Conservation (phyloP, 2,888 invertebrate species). For the Drosophila kambysellisi region DNA sequence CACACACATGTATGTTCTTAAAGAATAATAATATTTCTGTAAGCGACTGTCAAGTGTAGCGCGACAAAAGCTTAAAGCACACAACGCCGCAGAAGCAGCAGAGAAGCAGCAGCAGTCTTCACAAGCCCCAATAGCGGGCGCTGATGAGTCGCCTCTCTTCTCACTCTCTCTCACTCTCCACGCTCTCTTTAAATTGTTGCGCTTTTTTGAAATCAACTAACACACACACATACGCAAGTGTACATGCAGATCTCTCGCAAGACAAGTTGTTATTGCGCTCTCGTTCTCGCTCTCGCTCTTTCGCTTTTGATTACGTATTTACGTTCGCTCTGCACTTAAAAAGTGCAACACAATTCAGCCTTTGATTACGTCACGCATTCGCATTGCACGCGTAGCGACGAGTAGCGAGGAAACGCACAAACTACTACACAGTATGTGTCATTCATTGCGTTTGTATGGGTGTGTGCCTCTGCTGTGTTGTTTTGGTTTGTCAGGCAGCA, state of each 20-base stretch:
- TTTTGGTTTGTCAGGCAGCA: conserved; percentile 18
- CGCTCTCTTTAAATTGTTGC: conserved; percentile 42
- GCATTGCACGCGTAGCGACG: conserved; percentile 53
- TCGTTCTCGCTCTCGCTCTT: conserved; percentile 14
- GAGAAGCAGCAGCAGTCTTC: conserved; percentile 2
- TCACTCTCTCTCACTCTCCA: conserved; percentile 11
- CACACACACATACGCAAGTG: conserved; percentile 10
- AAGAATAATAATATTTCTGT: conserved; percentile 13
- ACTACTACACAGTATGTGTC: neutral
- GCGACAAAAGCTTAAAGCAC: conserved; percentile 55
- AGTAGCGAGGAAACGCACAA: conserved; percentile 1
- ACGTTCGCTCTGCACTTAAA: conserved; percentile 19
- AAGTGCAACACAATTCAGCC: conserved; percentile 60
- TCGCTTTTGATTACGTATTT: conserved; percentile 19
- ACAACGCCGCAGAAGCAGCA: conserved; percentile 24
- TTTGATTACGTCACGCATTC: conserved; percentile 71
- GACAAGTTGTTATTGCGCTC: conserved; percentile 30
- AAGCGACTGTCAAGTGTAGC: conserved; percentile 35
- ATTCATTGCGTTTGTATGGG: conserved; percentile 3
- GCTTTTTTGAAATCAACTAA: conserved; percentile 18
- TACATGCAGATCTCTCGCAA: conserved; percentile 40
- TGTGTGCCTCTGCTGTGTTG: conserved; percentile 10
- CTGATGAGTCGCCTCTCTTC: conserved; percentile 28
- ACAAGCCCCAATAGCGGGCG: conserved; percentile 29
- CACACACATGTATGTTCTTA: neutral